phyloP scores from a whole-genome alignment of 2,113 vertebrate species.

The Pyxicephalus adspersus region DNA sequence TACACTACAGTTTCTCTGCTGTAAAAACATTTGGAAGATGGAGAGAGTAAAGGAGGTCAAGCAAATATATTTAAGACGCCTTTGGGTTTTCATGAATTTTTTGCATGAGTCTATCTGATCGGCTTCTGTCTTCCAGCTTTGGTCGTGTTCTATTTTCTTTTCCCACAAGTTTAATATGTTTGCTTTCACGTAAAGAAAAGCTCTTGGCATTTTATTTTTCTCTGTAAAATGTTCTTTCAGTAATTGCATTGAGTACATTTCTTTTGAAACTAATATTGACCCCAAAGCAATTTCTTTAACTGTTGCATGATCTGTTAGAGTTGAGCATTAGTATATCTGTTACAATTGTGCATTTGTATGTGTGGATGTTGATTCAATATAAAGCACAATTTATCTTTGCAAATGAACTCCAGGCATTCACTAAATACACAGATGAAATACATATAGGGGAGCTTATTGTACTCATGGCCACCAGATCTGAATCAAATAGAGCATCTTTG shows the following conservation, averaged over 20 bases:
- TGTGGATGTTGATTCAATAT: too few species aligned
- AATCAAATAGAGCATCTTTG: too few species aligned
- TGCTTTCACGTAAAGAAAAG: constrained; percentile 37
- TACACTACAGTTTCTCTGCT: background rate
- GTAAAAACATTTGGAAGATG: background rate
- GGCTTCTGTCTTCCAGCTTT: background rate
- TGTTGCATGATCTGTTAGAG: background rate
- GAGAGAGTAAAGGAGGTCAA: constrained; percentile 21
- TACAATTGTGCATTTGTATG: background rate
- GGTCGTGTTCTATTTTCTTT: background rate
- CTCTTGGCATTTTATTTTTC: constrained; percentile 31
- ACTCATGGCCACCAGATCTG: too few species aligned
- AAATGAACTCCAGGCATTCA: too few species aligned
- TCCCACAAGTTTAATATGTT: background rate
- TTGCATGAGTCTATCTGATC: constrained; percentile 19
- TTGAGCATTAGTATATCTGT: background rate
- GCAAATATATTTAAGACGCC: background rate
- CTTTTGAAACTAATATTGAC: background rate
- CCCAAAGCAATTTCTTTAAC: background rate
- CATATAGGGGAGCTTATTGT: too few species aligned
- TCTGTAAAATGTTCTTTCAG: background rate
- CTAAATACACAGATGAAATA: too few species aligned
- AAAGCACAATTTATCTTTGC: too few species aligned
- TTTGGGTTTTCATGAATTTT: background rate
- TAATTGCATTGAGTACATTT: constrained; percentile 26